Percentiles rank a stretch among this genome's conserved stretches.
Evolutionary conservation across 2,888 invertebrate genomes (phyloP).

Genomic region (Calameuta filiformis): DNA sequence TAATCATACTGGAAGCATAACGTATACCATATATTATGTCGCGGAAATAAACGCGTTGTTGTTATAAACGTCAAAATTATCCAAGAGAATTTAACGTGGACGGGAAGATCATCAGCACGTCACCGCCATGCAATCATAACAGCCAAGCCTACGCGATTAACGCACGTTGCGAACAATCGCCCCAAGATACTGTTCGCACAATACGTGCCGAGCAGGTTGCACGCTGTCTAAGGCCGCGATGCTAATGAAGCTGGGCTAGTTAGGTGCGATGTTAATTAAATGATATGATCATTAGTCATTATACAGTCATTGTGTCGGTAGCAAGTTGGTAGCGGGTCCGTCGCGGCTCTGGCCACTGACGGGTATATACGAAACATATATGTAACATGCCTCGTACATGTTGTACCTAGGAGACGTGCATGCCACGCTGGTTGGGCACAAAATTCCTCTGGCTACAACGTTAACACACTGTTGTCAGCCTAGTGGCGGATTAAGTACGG

Average conservation of each 20-base stretch:
- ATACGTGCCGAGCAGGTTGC: slow-evolving; percentile 50
- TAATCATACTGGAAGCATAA: not conserved
- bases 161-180: slow-evolving; percentile 29
- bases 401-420: slow-evolving; percentile 28
- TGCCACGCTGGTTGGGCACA: slow-evolving; percentile 52
- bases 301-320: slow-evolving; percentile 59
- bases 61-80: not conserved
- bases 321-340: slow-evolving; percentile 13
- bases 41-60: not conserved
- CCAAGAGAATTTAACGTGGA: not conserved
- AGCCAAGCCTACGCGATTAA: slow-evolving; percentile 15
- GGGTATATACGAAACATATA: slow-evolving; percentile 30
- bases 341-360: slow-evolving; percentile 21
- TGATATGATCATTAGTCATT: slow-evolving; percentile 66
- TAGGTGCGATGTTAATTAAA: slow-evolving; percentile 66
- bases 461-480: not conserved
- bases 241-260: slow-evolving; percentile 60
- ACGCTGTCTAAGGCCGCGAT: slow-evolving; percentile 50
- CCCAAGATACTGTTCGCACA: slow-evolving; percentile 54
- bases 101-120: not conserved
- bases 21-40: not conserved
- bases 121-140: not conserved
- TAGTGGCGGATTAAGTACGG: slow-evolving; percentile 1
- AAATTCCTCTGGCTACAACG: slow-evolving; percentile 48
- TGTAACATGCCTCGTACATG: slow-evolving; percentile 48